Evolutionary conservation across 2,113 vertebrate genomes (phyloP).

Genomic region (Arvicanthis niloticus): DNA sequence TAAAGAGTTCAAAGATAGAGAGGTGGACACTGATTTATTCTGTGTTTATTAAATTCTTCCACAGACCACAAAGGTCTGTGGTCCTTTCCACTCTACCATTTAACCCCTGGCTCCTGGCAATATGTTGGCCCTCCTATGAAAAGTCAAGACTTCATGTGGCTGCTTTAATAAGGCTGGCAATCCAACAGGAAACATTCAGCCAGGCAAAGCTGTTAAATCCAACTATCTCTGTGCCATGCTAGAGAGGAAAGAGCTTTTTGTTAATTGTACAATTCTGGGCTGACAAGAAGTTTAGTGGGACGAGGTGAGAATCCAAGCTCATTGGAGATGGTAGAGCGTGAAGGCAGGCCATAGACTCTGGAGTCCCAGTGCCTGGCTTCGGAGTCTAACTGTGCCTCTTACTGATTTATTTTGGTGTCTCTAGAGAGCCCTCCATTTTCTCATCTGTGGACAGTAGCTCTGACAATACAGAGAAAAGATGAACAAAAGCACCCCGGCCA

Average conservation of each 20-base stretch:
- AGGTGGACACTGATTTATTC: not conserved
- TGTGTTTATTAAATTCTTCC: not conserved
- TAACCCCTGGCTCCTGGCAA: not conserved
- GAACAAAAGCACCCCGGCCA: not conserved
- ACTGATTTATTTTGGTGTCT: slow-evolving; percentile 26
- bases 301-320: not conserved
- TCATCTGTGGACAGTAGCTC: not conserved
- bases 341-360: not conserved
- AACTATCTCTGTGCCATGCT: not conserved
- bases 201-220: not conserved
- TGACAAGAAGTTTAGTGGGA: not conserved
- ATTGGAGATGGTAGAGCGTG: not conserved
- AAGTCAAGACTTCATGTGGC: not conserved
- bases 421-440: not conserved
- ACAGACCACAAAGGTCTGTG: too few relatives aligned
- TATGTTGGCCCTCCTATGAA: not conserved
- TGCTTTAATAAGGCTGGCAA: not conserved
- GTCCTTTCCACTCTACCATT: not conserved
- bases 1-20: slow-evolving; percentile 5
- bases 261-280: not conserved
- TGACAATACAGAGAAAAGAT: not conserved
- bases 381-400: not conserved
- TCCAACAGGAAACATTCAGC: not conserved
- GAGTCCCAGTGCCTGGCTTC: not conserved
- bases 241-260: slow-evolving; percentile 15